Base-by-base conservation (phyloP, 2,888 invertebrate genomes). In the Azorinus chamasolen region DNA sequence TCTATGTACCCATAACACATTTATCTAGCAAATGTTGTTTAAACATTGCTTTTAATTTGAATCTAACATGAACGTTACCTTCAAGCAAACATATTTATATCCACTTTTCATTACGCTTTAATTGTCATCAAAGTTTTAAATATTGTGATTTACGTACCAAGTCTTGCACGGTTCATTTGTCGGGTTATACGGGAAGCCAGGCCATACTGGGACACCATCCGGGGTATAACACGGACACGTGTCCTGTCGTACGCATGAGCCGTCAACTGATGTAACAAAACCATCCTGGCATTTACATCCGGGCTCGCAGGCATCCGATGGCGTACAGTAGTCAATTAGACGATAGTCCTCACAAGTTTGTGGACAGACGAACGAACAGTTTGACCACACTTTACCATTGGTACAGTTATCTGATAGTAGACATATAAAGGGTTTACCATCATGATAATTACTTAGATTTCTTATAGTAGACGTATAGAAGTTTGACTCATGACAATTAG, bases 221-320 rank as follows among this genome's bases (percentile, higher is more conserved):
- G 54, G 46, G 16, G 62, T 57, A 25, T 59, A 71, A 18, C 71
- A 71, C 37, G 71, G 71, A 51, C 71, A 71, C 2, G 64, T 45
- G 22, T 64, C 59, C 32, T 64, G 64, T 24, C 16, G 51, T 51
- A 71, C 53, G 45, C 70, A 70, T 14, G 55, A 48, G 37, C 70
- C 70, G 25, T 70, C 70, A 1, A 59, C 37, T 12, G 70, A 62
- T 1, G 61, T 48, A 8, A 71, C 71, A 37, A 41, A 59, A 37
- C 71, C 71, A 12, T 58, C 71, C 12, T 55, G 58, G 43, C 71
- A 71, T 1, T 37, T 25, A 39, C 71, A 71, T 22, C 71, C 71
- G 5, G 64, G 71, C 16, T 53, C 16, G 55, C 71, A 71, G 12
- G 18, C 25, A 1, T 64, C 71, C 18, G 32, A 24, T 25, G 50